Conservation (phyloP, 2,888 invertebrate genomes). For the Cryptocephalus primarius region DNA sequence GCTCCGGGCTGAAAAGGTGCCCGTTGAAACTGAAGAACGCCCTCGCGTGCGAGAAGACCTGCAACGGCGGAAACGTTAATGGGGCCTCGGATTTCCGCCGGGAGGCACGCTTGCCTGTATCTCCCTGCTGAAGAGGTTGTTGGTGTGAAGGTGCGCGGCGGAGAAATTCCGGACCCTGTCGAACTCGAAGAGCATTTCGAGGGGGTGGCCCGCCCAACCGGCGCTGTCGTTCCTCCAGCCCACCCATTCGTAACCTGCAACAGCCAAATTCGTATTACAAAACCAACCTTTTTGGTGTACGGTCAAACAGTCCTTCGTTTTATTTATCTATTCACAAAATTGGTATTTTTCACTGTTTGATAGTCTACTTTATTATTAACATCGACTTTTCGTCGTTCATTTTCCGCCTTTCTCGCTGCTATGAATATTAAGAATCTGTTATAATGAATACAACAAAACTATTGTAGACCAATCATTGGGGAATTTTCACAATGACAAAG, state of each 20-base stretch:
- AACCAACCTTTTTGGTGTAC: too few species aligned
- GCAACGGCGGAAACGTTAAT: conserved; percentile 13
- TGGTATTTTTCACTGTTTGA: too few species aligned
- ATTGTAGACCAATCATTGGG: too few species aligned
- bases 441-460: too few species aligned
- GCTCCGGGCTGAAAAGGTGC: conserved; percentile 57
- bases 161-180: conserved; percentile 68
- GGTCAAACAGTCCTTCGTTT: too few species aligned
- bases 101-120: conserved; percentile 47
- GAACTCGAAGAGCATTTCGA: conserved; percentile 71
- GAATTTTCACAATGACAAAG: too few species aligned
- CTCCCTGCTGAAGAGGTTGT: conserved; percentile 66
- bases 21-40: conserved; percentile 68
- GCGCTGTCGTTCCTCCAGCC: conserved; percentile 67
- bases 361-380: too few species aligned
- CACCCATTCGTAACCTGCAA: conserved; percentile 69
- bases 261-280: neutral
- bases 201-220: conserved; percentile 48
- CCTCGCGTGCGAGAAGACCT: conserved; percentile 70
- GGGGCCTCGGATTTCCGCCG: neutral
- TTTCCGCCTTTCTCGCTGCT: too few species aligned
- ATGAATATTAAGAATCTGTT: too few species aligned
- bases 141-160: conserved; percentile 60
- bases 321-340: too few species aligned
- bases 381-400: too few species aligned